Evolutionary conservation across 2,888 invertebrate genomes (phyloP).

Genomic region (Drosophila yooni): DNA sequence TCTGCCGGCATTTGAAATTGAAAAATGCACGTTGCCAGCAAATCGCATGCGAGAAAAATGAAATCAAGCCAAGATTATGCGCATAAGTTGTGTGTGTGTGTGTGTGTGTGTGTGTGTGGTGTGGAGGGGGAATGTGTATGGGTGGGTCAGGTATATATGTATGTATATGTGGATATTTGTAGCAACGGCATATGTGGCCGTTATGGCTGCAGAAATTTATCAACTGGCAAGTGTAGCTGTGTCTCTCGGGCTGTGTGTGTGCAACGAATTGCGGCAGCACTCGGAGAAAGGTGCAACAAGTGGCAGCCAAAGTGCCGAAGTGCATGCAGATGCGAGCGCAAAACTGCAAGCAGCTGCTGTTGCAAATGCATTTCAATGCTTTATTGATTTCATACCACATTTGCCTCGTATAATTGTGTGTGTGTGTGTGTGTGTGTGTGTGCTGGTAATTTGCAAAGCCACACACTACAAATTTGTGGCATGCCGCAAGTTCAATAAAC

Average conservation of each 20-base stretch:
- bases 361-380: slow-evolving; percentile 62
- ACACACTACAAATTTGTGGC: slow-evolving; percentile 14
- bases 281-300: slow-evolving; percentile 76
- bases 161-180: slow-evolving; percentile 37
- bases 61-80: slow-evolving; percentile 80
- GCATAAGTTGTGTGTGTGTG: slow-evolving; percentile 66
- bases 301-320: slow-evolving; percentile 67
- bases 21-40: slow-evolving; percentile 67
- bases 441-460: slow-evolving; percentile 38
- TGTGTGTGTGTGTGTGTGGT: background rate
- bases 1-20: slow-evolving; percentile 67
- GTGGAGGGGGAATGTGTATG: background rate
- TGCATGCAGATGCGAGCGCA: slow-evolving; percentile 55
- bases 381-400: slow-evolving; percentile 79
- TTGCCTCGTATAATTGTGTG: slow-evolving; percentile 56
- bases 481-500: slow-evolving; percentile 45
- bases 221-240: slow-evolving; percentile 53
- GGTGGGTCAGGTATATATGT: slow-evolving; percentile 1
- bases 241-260: slow-evolving; percentile 18
- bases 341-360: slow-evolving; percentile 49
- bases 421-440: slow-evolving; percentile 47
- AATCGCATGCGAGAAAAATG: slow-evolving; percentile 78
- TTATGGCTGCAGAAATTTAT: slow-evolving; percentile 76
- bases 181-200: slow-evolving; percentile 75
- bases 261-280: slow-evolving; percentile 60